Evolutionary conservation across 2,888 invertebrate genomes (phyloP).

Genomic region (Agrenia bidenticulata): DNA sequence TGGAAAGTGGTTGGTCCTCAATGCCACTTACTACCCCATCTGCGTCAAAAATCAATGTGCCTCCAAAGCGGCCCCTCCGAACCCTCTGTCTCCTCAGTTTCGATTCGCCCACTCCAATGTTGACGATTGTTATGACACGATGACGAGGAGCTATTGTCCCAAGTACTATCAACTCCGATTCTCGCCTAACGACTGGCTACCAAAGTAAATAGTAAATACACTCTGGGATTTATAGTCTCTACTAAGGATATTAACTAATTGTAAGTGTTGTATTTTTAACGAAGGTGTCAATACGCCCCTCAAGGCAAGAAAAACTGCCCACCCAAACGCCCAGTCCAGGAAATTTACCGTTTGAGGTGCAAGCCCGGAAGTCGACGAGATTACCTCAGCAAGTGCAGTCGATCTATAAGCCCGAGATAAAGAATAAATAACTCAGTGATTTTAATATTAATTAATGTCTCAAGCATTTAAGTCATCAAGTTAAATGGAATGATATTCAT

Average conservation of each 20-base stretch:
- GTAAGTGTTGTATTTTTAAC: neutral
- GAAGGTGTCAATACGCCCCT: conserved; percentile 28
- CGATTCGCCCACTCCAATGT: conserved; percentile 24
- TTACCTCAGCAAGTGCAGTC: conserved; percentile 30
- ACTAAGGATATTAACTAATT: neutral
- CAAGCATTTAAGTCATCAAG: no score
- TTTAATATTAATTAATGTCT: neutral
- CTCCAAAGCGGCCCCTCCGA: conserved; percentile 5
- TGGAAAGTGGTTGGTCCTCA: conserved; percentile 44
- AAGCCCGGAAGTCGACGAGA: conserved; percentile 44
- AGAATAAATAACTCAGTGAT: neutral
- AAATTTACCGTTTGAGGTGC: conserved; percentile 28
- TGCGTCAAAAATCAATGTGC: conserved; percentile 34
- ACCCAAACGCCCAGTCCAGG: neutral
- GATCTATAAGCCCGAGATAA: conserved; percentile 35
- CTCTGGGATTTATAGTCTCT: neutral
- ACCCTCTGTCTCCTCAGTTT: conserved; percentile 21
- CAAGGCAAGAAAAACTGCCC: conserved; percentile 20
- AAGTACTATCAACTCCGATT: conserved; percentile 34
- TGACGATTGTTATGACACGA: conserved; percentile 34
- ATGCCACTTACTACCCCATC: conserved; percentile 35
- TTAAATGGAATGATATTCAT: no score
- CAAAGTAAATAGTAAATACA: conserved; percentile 18
- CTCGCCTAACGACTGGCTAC: conserved; percentile 37
- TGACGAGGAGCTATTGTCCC: conserved; percentile 33